Evolutionary conservation across 2,797 vertebrate genomes (phyloP), one percentile per base, ranked within the genome.

Genomic region (Knipowitschia caucasica): DNA sequence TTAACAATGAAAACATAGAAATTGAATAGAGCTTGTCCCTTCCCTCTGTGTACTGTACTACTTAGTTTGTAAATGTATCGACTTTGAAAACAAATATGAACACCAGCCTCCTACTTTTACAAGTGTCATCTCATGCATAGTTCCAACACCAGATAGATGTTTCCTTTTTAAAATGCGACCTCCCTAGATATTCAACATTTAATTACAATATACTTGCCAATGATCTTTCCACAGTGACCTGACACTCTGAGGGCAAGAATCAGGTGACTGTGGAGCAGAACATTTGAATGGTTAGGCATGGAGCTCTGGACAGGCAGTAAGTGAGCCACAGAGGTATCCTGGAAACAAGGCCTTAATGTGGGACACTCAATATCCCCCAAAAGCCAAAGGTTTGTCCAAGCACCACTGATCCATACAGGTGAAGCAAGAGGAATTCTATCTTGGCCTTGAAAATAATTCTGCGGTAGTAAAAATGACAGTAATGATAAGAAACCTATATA

Each of bases 321-420:
- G 20, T 53, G 75, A 77, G 66, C 74, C 71, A 64, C 7, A 31
- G 57, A 50, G 64, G 66, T 80, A 75, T 81, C 70, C 40, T 67
- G 54, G 77, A 64, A 83, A 81, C 75, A 82, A 80, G 75, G 72
- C 72, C 57, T 62, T 43, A 78, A 75, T 83, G 82, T 80, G 71
- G 66, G 67, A 75, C 66, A 65, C 77, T 78, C 71, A 81, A 80
- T 78, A 64, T 81, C 67, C 59, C 63, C 76, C 77, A 80, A 75
- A 73, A 68, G 69, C 71, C 68, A 38, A 62, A 17, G 42, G 57
- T 60, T 66, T 59, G 58, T 64, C 44, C 67, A 73, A 42, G 71
- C 77, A 75, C 70, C 74, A 58, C 69, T 77, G 75, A 67, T 59
- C 59, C 53, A 53, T 50, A 67, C 59, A 52, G 50, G 80, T 84